Base-by-base conservation (phyloP, 2,113 vertebrate genomes). In the Aphelocoma coerulescens region DNA sequence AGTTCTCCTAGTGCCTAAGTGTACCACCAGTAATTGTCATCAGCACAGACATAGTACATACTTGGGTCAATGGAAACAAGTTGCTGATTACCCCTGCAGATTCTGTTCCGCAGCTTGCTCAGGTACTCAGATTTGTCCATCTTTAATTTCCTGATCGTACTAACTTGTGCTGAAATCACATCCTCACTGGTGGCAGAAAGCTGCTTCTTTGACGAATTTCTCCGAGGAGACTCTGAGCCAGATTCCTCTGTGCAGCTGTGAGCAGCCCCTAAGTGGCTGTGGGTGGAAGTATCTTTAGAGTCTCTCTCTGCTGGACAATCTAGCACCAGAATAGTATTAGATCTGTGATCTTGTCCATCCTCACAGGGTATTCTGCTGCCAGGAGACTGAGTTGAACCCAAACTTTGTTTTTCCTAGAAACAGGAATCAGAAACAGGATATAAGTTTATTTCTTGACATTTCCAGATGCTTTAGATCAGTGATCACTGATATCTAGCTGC, bases 11-110 rank as follows among this genome's bases (percentile, higher is more conserved):
- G 30, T 5, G 37, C n/a, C 65, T 76, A 94, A 63, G 52, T 11
- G 22, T 19, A 86, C 39, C 85, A 71, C 17, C 6, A 76, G 35
- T 9, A 91, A 91, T 3, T 30, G 37, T 8, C 59, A 88, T 9
- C 75, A 96, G 43, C 68, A 63, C 37, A 35, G 62, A 44, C 1
- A 75, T 32, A 93, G 66, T 91, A 98, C 98, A 97, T 98, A 98
- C 98, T 98, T 97, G 97, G 97, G 67, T 98, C 98, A 96, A 86
- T 21, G 61, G 97, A 97, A 90, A 97, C 89, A 87, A 96, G 79
- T 5, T 85, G 94, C 13, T 71, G 95, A 78, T 90, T 98, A 72
- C 89, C 97, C 82, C 97, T 96, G 96, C 28, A 92, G 77, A 93
- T 62, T 85, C 84, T 97, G 92, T 71, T 94, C 82, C 76, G 74